phyloP scores from a whole-genome alignment of 2,113 vertebrate species.

The Zeus faber region DNA sequence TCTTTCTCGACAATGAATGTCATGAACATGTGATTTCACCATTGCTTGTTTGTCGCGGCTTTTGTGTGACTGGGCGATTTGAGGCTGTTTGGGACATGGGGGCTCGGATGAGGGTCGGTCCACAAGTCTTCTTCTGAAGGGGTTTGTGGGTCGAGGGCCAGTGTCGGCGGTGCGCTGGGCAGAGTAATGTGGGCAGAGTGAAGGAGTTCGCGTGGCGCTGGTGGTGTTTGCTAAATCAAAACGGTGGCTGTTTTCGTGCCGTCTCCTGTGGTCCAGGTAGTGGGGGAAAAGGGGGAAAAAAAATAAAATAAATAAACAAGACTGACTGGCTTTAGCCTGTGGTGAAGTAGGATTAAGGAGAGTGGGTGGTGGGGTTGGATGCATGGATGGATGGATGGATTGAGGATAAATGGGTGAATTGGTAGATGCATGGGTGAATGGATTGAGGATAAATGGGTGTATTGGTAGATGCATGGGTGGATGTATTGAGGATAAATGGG shows the following conservation, averaged over 20 bases:
- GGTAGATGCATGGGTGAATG: too few relatives aligned
- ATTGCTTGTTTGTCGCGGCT: slow-evolving; percentile 76
- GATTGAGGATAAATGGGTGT: too few relatives aligned
- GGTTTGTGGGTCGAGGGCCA: background rate
- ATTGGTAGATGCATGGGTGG: too few relatives aligned
- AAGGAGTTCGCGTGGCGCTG: too few relatives aligned
- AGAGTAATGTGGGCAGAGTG: background rate
- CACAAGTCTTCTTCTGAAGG: background rate
- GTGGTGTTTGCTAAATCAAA: slow-evolving; percentile 79
- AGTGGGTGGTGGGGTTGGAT: background rate
- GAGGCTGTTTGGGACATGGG: slow-evolving; percentile 29
- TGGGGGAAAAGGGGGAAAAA: background rate
- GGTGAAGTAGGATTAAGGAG: slow-evolving; percentile 33
- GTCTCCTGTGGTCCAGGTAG: slow-evolving; percentile 45
- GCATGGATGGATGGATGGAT: too few relatives aligned
- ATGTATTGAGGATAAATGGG: too few relatives aligned
- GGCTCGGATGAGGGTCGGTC: background rate
- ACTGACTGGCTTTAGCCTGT: slow-evolving; percentile 56
- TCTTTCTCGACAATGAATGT: slow-evolving; percentile 63
- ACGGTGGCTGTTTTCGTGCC: too few relatives aligned
- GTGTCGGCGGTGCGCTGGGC: background rate
- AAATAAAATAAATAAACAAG: slow-evolving; percentile 70
- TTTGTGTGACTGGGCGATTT: slow-evolving; percentile 44
- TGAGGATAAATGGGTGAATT: too few relatives aligned
- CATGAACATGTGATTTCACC: slow-evolving; percentile 55